phyloP scores from a whole-genome alignment of 2,797 vertebrate genomes.

The Fratercula arctica region DNA sequence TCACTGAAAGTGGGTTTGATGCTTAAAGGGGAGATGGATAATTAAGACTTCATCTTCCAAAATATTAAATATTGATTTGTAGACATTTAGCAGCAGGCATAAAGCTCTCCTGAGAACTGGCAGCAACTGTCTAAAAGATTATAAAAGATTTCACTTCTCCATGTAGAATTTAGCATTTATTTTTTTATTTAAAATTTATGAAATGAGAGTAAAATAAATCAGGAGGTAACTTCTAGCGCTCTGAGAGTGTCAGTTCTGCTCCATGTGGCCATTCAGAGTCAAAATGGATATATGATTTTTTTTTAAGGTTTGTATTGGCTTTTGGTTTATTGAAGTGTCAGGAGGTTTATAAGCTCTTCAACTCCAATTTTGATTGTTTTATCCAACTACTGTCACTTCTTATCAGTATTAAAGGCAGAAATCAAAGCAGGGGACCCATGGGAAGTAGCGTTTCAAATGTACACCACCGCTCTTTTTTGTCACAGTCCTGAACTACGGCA shows the following conservation, averaged over 20 bases:
- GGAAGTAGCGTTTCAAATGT: conserved; percentile 56
- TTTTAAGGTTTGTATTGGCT: conserved; percentile 70
- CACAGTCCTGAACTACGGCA: background rate
- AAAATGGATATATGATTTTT: conserved; percentile 54
- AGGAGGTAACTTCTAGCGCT: conserved; percentile 50
- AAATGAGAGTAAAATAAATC: conserved; percentile 67
- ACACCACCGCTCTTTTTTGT: conserved; percentile 43
- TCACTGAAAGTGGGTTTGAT: conserved; percentile 59
- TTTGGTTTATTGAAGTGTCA: conserved; percentile 81
- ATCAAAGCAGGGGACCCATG: conserved; percentile 70
- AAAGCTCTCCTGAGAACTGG: conserved; percentile 74
- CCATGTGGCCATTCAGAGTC: conserved; percentile 36
- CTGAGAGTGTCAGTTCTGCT: conserved; percentile 7
- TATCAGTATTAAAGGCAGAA: conserved; percentile 77
- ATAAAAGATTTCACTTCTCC: conserved; percentile 75
- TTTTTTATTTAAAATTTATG: conserved; percentile 75
- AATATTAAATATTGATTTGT: conserved; percentile 82
- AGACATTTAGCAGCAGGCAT: conserved; percentile 74
- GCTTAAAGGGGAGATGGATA: conserved; percentile 71
- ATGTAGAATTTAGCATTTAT: conserved; percentile 69
- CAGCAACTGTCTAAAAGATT: conserved; percentile 74
- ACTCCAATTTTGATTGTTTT: conserved; percentile 81
- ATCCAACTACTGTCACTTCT: conserved; percentile 82
- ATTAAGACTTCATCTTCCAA: conserved; percentile 79
- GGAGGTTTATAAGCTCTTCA: conserved; percentile 81